These are phyloP conservation scores for Delphinus delphis DNA, from an alignment of 2,113 vertebrate genomes.

Conservation along the genomic window DNA sequence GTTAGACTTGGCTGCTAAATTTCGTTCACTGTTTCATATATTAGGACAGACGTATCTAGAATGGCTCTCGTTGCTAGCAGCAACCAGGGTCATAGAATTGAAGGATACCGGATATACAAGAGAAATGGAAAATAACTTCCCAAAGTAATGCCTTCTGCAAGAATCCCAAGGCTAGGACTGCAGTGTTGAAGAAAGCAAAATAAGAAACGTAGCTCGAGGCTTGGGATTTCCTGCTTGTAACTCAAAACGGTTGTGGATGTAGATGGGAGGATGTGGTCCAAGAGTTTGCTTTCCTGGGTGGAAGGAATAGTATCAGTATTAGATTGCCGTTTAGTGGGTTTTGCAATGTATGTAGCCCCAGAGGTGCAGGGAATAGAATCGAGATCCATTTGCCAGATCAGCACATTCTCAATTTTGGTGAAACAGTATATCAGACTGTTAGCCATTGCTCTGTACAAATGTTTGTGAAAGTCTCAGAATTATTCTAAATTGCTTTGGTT, in stretches of 20 bases:
- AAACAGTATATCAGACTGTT: not conserved
- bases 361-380: not conserved
- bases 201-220: not conserved
- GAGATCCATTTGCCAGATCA: not conserved
- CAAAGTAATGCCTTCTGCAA: constrained; percentile 35
- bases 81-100: constrained; percentile 56
- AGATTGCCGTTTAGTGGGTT: not conserved
- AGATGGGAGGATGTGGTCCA: not conserved
- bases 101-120: constrained; percentile 64
- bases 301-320: not conserved
- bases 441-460: not conserved
- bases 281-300: not conserved
- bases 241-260: not conserved
- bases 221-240: constrained; percentile 54
- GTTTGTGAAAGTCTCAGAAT: constrained; percentile 3
- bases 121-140: constrained; percentile 64
- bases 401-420: not conserved
- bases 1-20: constrained; percentile 64
- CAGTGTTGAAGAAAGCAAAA: not conserved
- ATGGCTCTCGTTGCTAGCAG: constrained; percentile 43
- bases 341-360: not conserved
- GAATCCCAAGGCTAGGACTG: constrained; percentile 3
- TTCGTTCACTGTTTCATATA: constrained; percentile 55
- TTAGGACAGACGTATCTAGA: constrained; percentile 54
- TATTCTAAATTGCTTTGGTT: not conserved